Evolutionary conservation across 64 coral and sea anemone genomes (phyloP).

Genomic region (Actinia tenebrosa): DNA sequence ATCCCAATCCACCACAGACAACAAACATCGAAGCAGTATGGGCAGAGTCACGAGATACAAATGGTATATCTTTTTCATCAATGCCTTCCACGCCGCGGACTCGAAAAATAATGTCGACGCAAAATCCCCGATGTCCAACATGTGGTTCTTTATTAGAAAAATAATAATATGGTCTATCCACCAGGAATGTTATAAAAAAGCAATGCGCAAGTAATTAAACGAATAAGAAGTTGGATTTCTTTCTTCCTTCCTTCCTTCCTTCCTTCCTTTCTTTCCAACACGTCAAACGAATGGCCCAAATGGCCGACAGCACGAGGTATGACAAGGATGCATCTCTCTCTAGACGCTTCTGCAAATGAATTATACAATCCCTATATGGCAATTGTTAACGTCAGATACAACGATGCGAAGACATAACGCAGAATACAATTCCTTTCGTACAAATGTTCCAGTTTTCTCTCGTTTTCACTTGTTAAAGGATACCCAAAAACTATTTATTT

Average conservation of each 20-base stretch:
- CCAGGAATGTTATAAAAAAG: neutral
- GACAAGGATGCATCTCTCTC: no score
- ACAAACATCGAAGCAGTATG: conserved; percentile 32
- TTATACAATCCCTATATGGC: no score
- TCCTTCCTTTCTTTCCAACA: no score
- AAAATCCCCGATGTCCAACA: conserved; percentile 65
- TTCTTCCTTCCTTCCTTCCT: no score
- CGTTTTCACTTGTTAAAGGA: neutral
- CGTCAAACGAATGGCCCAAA: no score
- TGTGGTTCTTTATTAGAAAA: conserved; percentile 78
- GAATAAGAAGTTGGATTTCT: no score
- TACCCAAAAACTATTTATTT: neutral
- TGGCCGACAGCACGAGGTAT: no score
- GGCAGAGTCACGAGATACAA: conserved; percentile 23
- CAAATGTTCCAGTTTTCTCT: neutral
- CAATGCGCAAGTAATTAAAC: no score
- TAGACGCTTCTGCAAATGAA: no score
- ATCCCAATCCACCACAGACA: conserved; percentile 66
- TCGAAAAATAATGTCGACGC: conserved; percentile 34
- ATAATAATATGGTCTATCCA: conserved; percentile 32
- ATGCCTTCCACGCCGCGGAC: conserved; percentile 54
- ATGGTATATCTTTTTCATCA: neutral
- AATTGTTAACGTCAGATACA: no score
- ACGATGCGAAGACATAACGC: no score
- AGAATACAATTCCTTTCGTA: no score